Base-by-base conservation (phyloP, 2,797 vertebrate genomes). In the Arrhamphus sclerolepis region DNA sequence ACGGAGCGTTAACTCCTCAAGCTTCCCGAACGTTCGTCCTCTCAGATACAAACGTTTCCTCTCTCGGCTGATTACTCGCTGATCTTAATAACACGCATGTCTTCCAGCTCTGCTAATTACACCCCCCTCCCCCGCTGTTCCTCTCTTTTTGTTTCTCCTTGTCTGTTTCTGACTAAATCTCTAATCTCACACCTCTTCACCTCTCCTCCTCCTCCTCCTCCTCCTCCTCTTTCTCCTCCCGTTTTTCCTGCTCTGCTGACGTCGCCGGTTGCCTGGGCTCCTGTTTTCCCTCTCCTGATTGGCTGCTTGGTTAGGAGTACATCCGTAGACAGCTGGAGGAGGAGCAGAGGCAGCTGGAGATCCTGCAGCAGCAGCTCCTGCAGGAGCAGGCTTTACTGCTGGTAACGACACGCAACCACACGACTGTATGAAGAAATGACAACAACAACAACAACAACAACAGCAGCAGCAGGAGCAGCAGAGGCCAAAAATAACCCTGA, bases 271-370 rank as follows among this genome's bases (percentile, higher is more conserved):
- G 70, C 86, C 80, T 72, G 82, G 82, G 74, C 80, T 84, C 24
- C 46, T 28, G 56, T 81, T 79, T 3, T 24, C 40, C 67, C 31
- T 41, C 52, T 66, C 66, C 59, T 80, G 79, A 78, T 85, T 89
- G 87, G 86, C 59, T 53, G 75, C 65, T 81, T 78, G 86, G 83
- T 65, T 92, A 98, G 96, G 96, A 98, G 79, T 98, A 97, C 92
- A 98, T 98, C 92, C 96, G 96, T 92, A 93, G 96, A 76, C 96
- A 98, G 94, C 92, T 98, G 94, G 96, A 98, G 92, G 96, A 98
- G 87, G 96, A 98, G 81, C 96, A 98, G 92, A 95, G 96, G 76
- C 96, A 98, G 92, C 94, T 98, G 95, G 96, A 98, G 93, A 97
- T 98, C 91, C 92, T 98, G 88, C 96, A 98, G 91, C 96, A 98